Evolutionary conservation across 2,888 invertebrate genomes (phyloP).

Genomic region (Cryptocephalus primarius): DNA sequence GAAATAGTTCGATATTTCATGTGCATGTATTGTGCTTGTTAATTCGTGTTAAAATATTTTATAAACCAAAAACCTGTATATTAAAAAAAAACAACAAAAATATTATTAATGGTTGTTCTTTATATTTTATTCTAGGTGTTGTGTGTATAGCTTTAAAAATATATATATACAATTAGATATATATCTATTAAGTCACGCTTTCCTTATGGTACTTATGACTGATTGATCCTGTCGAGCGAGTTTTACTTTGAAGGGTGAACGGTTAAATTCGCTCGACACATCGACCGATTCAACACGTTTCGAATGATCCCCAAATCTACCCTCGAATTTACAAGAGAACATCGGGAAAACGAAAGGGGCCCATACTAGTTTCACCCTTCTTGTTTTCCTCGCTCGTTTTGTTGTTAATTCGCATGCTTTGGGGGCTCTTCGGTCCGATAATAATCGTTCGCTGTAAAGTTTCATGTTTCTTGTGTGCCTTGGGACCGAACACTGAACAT

Average conservation of each 20-base stretch:
- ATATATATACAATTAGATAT: slow-evolving; percentile 5
- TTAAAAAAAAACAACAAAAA: slow-evolving; percentile 23
- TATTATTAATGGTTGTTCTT: slow-evolving; percentile 32
- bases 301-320: slow-evolving; percentile 20
- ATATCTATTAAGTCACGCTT: slow-evolving; percentile 17
- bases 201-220: slow-evolving; percentile 8
- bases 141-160: slow-evolving; percentile 33
- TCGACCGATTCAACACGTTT: slow-evolving; percentile 20
- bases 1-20: slow-evolving; percentile 21
- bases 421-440: slow-evolving; percentile 3
- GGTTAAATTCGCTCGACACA: slow-evolving; percentile 8
- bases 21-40: slow-evolving; percentile 35
- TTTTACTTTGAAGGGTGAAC: slow-evolving; percentile 10
- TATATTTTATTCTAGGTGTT: slow-evolving; percentile 37
- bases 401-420: slow-evolving; percentile 6
- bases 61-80: slow-evolving; percentile 22
- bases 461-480: slow-evolving; percentile 25
- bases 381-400: slow-evolving; percentile 8
- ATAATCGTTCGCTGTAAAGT: slow-evolving; percentile 25
- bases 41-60: slow-evolving; percentile 33
- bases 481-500: slow-evolving; percentile 29
- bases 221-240: slow-evolving; percentile 10
- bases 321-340: slow-evolving; percentile 22
- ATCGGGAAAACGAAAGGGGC: slow-evolving; percentile 16
- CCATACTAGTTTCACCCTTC: slow-evolving; percentile 11